phyloP scores from a whole-genome alignment of 2,797 vertebrate genomes.

The Gymnodraco acuticeps region DNA sequence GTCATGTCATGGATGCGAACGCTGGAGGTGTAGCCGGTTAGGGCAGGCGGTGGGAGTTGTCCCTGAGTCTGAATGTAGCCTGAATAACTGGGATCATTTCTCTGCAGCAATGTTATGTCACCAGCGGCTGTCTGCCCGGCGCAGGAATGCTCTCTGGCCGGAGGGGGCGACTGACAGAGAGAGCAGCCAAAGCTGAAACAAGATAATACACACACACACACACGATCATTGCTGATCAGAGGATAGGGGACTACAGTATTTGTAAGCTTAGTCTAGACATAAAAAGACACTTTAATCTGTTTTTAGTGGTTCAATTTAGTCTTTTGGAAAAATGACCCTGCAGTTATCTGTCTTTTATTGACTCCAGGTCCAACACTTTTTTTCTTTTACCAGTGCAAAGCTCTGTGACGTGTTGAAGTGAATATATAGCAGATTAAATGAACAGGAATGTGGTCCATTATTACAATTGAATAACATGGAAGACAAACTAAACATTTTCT shows the following conservation, averaged over 20 bases:
- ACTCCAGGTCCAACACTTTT: no score
- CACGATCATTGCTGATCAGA: not conserved
- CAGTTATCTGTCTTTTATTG: no score
- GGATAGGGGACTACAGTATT: not conserved
- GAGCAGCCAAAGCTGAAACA: conserved; percentile 50
- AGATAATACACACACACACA: conserved; percentile 33
- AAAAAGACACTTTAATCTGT: no score
- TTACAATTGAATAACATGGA: no score
- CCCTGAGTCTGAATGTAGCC: conserved; percentile 39
- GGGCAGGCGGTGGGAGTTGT: conserved; percentile 31
- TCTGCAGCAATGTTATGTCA: conserved; percentile 75
- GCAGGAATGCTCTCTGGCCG: conserved; percentile 58
- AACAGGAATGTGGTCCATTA: no score
- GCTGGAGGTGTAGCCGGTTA: not conserved
- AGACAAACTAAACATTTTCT: no score
- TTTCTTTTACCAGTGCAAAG: no score
- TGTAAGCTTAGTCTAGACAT: not conserved
- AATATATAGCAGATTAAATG: no score
- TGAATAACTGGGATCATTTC: conserved; percentile 50
- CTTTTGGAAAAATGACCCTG: no score
- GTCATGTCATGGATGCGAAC: not conserved
- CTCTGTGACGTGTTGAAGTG: no score
- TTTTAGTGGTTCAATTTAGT: no score
- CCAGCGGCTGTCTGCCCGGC: conserved; percentile 64
- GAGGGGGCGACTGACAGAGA: conserved; percentile 37